Conservation (phyloP, 1,140 invertebrate species). For the Fopius arisanus region DNA sequence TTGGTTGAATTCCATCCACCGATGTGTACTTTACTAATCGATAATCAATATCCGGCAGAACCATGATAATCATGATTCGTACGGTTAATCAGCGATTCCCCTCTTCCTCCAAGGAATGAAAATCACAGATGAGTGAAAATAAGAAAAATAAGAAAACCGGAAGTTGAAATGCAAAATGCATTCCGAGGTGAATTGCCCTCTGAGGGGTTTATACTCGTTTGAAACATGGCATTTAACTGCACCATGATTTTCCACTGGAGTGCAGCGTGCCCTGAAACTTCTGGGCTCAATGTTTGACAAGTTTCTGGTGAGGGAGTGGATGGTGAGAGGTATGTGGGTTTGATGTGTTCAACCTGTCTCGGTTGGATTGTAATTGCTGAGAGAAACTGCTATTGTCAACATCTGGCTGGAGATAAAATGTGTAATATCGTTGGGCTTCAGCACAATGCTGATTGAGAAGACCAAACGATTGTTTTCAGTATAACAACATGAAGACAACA, state of each 20-base stretch:
- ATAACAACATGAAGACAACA: too few relatives aligned
- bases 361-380: conserved; percentile 8
- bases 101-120: conserved; percentile 1
- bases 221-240: not conserved
- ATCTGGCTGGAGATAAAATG: not conserved
- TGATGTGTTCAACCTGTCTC: conserved; percentile 14
- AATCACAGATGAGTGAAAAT: not conserved
- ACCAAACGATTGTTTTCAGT: too few relatives aligned
- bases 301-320: not conserved
- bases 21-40: conserved; percentile 28
- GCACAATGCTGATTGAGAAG: too few relatives aligned
- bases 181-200: not conserved
- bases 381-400: conserved; percentile 8
- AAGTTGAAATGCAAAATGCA: not conserved
- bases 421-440: not conserved
- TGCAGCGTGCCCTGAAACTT: not conserved
- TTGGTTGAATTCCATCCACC: conserved; percentile 23
- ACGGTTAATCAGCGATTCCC: not conserved
- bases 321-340: not conserved
- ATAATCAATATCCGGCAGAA: conserved; percentile 30
- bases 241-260: not conserved
- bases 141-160: not conserved
- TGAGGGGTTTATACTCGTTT: not conserved
- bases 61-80: conserved; percentile 30
- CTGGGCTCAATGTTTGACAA: conserved; percentile 21